Evolutionary conservation across 2,113 vertebrate genomes (phyloP).

Genomic region (Arothron firmamentum): DNA sequence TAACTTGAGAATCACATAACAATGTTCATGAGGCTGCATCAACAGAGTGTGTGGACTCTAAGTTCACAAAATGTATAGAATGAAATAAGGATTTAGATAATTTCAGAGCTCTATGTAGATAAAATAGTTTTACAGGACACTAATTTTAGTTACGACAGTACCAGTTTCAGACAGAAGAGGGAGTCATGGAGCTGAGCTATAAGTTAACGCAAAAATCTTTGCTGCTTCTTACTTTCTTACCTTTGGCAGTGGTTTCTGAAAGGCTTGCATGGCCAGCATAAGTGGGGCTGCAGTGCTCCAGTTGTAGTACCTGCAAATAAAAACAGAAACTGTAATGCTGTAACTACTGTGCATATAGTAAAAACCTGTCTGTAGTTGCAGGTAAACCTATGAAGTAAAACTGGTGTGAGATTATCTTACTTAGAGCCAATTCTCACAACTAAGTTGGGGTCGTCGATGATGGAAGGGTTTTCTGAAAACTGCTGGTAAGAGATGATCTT

Average conservation of each 20-base stretch:
- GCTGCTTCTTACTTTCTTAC: conserved; percentile 63
- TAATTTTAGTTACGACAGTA: conserved; percentile 5
- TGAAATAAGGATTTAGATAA: not conserved
- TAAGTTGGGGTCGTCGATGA: conserved; percentile 95
- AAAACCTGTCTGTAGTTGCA: no score
- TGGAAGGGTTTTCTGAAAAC: conserved; percentile 88
- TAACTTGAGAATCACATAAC: not conserved
- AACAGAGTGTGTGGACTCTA: not conserved
- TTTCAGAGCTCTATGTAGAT: no score
- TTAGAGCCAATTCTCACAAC: conserved; percentile 94
- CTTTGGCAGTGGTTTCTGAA: conserved; percentile 98
- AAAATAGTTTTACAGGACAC: no score
- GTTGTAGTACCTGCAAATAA: conserved; percentile 87
- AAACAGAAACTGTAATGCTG: not conserved
- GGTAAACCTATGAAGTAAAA: not conserved
- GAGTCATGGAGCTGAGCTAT: not conserved
- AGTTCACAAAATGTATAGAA: not conserved
- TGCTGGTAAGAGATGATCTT: conserved; percentile 88
- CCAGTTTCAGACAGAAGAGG: conserved; percentile 19
- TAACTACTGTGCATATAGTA: no score
- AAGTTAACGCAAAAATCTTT: conserved; percentile 6
- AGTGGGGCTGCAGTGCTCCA: conserved; percentile 92
- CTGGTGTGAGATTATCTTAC: conserved; percentile 69
- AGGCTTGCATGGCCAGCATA: conserved; percentile 92
- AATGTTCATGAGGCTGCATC: not conserved